A percentile compares a stretch with the other conserved stretches of the same genome.
phyloP scores from a whole-genome alignment of 2,113 vertebrate genomes.

The Nicator chloris region DNA sequence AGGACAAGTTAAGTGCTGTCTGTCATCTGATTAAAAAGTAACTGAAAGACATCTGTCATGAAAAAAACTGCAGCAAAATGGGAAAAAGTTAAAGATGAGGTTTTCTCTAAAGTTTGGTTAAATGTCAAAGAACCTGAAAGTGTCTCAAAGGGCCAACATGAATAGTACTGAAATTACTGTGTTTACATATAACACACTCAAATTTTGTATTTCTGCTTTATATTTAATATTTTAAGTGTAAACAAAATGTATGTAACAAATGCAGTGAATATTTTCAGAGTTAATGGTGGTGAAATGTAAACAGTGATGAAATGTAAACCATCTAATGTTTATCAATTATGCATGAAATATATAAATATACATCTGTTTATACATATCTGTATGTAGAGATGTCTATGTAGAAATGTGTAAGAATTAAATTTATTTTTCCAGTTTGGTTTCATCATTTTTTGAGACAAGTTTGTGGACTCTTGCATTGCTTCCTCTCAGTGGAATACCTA shows the following conservation, averaged over 20 bases:
- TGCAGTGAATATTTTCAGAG: background rate
- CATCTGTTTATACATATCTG: background rate
- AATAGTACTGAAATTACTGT: background rate
- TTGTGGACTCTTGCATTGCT: background rate
- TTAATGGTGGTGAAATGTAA: background rate
- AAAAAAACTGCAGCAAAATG: background rate
- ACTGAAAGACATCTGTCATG: background rate
- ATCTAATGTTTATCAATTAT: background rate
- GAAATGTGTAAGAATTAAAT: background rate
- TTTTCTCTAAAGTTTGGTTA: background rate
- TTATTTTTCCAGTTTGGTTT: background rate
- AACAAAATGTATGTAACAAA: background rate
- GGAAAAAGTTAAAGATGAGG: background rate
- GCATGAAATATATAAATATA: background rate
- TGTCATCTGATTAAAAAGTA: constrained; percentile 1
- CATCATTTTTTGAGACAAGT: background rate
- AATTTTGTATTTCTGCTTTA: background rate
- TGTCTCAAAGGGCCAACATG: background rate
- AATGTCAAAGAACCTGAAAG: background rate
- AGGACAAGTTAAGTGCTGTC: background rate
- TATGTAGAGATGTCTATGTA: background rate
- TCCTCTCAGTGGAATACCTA: background rate
- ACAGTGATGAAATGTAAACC: background rate
- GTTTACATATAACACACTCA: background rate
- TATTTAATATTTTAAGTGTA: background rate